phyloP scores from a whole-genome alignment of 1,140 invertebrate species.

The Thalassaphorura encarpata region DNA sequence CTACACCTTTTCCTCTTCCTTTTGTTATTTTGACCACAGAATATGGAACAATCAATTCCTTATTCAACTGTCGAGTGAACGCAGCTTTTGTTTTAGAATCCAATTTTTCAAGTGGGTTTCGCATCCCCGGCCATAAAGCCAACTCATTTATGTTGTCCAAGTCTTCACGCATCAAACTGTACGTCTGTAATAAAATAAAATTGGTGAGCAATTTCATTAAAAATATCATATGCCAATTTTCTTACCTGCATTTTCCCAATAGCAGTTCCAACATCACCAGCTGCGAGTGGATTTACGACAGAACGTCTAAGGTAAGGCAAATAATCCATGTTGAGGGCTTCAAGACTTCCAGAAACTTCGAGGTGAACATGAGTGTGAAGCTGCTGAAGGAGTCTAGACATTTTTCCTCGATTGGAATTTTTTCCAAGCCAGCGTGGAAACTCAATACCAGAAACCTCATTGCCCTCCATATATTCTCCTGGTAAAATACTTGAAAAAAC shows the following conservation, averaged over 20 bases:
- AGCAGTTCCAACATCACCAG: constrained; percentile 57
- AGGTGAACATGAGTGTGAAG: constrained; percentile 60
- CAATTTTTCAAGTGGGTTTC: constrained; percentile 61
- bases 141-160: constrained; percentile 77
- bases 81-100: constrained; percentile 83
- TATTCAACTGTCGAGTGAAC: constrained; percentile 86
- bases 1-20: constrained; percentile 37
- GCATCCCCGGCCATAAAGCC: constrained; percentile 66
- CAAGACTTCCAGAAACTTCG: constrained; percentile 60
- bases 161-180: constrained; percentile 81
- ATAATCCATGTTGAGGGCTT: constrained; percentile 74
- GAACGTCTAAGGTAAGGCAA: constrained; percentile 56
- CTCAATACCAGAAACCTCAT: constrained; percentile 58
- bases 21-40: constrained; percentile 48
- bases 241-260: constrained; percentile 54
- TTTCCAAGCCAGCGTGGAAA: constrained; percentile 95
- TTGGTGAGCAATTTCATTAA: neutral
- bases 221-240: neutral
- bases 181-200: constrained; percentile 44
- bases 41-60: constrained; percentile 65
- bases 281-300: constrained; percentile 61
- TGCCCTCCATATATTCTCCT: constrained; percentile 72
- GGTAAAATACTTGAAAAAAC: constrained; percentile 86
- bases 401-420: constrained; percentile 74
- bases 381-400: constrained; percentile 69